Evolutionary conservation across 2,113 vertebrate species (phyloP).

Genomic region (Alaudala cheleensis): DNA sequence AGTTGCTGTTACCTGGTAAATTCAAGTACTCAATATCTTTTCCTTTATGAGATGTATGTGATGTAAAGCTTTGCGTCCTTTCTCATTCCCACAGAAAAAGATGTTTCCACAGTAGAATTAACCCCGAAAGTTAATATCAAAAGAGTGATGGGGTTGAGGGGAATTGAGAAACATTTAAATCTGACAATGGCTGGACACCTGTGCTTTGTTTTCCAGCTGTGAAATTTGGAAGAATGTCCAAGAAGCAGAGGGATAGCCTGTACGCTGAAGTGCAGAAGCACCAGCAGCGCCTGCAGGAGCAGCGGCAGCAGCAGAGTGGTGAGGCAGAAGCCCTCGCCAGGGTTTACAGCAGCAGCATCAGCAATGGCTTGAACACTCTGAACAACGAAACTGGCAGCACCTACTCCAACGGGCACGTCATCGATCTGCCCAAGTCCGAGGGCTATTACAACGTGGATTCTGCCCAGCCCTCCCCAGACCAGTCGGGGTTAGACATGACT

Average conservation of each 20-base stretch:
- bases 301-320: slow-evolving; percentile 92
- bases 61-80: not conserved
- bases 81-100: not conserved
- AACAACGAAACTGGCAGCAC: slow-evolving; percentile 87
- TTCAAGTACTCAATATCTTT: not conserved
- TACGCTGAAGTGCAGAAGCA: slow-evolving; percentile 99
- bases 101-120: not conserved
- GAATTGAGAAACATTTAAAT: not conserved
- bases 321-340: slow-evolving; percentile 93
- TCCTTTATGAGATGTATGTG: not conserved
- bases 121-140: not conserved
- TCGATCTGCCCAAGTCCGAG: slow-evolving; percentile 92
- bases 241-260: slow-evolving; percentile 97
- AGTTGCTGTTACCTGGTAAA: not conserved
- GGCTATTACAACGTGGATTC: slow-evolving; percentile 94
- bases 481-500: slow-evolving; percentile 97
- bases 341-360: slow-evolving; percentile 90
- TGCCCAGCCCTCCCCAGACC: slow-evolving; percentile 95
- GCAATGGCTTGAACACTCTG: slow-evolving; percentile 87
- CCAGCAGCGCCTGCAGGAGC: slow-evolving; percentile 92
- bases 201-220: slow-evolving; percentile 83
- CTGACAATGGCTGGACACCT: not conserved
- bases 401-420: slow-evolving; percentile 91
- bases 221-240: slow-evolving; percentile 99
- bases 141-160: not conserved